phyloP scores from a whole-genome alignment of 1,140 invertebrate genomes.

The Drepana arcuata region DNA sequence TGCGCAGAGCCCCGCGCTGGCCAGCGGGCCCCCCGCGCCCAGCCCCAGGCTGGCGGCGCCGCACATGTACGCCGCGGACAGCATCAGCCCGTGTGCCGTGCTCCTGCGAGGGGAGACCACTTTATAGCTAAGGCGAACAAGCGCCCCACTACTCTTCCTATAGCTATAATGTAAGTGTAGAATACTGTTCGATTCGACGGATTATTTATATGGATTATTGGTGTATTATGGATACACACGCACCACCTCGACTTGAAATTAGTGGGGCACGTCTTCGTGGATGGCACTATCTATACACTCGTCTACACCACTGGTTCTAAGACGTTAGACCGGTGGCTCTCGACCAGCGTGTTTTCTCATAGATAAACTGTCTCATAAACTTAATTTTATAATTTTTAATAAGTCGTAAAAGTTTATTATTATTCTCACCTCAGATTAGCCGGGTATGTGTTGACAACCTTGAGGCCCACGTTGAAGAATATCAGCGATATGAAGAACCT shows the following conservation, averaged over 20 bases:
- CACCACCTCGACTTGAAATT: no score
- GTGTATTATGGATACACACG: background rate
- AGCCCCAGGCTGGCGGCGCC: slow-evolving; percentile 23
- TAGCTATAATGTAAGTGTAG: no score
- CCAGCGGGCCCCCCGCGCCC: slow-evolving; percentile 6
- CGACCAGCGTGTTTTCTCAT: no score
- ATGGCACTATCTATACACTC: no score
- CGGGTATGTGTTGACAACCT: slow-evolving; percentile 53
- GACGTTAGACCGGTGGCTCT: no score
- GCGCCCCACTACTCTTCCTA: no score
- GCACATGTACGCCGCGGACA: slow-evolving; percentile 35
- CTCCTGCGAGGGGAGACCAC: slow-evolving; percentile 21
- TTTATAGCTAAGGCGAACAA: background rate
- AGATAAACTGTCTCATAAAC: no score
- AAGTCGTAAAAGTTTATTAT: background rate
- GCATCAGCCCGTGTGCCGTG: slow-evolving; percentile 39
- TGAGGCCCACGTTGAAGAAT: slow-evolving; percentile 42
- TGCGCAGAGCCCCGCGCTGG: slow-evolving; percentile 1
- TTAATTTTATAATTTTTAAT: no score
- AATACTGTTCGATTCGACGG: no score
- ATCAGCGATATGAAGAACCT: slow-evolving; percentile 40
- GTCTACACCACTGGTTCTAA: no score
- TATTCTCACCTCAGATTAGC: slow-evolving; percentile 52
- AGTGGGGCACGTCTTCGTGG: no score
- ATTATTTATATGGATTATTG: slow-evolving; percentile 1